These are phyloP conservation scores for Sipha maydis DNA, from an alignment of 2,888 invertebrate genomes.

Conservation along the genomic window DNA sequence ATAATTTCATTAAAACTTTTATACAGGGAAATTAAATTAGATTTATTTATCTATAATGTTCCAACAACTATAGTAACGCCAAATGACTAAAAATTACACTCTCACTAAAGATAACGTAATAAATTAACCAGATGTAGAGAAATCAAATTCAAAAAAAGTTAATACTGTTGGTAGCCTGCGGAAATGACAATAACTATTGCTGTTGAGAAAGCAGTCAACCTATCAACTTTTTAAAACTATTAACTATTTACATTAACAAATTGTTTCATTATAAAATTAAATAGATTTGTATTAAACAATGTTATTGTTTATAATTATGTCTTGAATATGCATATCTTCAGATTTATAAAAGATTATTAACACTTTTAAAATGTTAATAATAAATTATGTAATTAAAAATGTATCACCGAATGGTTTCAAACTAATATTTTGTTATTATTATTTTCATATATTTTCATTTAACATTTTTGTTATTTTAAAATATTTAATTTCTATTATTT, in stretches of 20 bases:
- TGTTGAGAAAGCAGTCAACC: conserved; percentile 33
- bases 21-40: not conserved
- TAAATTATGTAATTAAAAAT: too few species aligned
- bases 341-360: too few species aligned
- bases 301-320: not conserved
- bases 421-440: too few species aligned
- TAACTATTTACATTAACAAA: not conserved
- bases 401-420: too few species aligned
- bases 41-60: not conserved
- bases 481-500: too few species aligned
- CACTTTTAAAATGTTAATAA: too few species aligned
- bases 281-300: not conserved
- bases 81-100: conserved; percentile 12
- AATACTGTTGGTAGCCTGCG: conserved; percentile 28
- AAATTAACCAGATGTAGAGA: conserved; percentile 30
- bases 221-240: conserved; percentile 26
- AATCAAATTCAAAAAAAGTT: conserved; percentile 48
- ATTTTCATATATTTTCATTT: too few species aligned
- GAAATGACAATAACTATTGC: conserved; percentile 17
- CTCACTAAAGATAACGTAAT: conserved; percentile 20
- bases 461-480: too few species aligned
- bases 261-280: not conserved
- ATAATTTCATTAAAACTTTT: not conserved
- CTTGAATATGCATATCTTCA: too few species aligned
- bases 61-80: not conserved